phyloP scores from a whole-genome alignment of 2,888 invertebrate species.

The Sesia bembeciformis region DNA sequence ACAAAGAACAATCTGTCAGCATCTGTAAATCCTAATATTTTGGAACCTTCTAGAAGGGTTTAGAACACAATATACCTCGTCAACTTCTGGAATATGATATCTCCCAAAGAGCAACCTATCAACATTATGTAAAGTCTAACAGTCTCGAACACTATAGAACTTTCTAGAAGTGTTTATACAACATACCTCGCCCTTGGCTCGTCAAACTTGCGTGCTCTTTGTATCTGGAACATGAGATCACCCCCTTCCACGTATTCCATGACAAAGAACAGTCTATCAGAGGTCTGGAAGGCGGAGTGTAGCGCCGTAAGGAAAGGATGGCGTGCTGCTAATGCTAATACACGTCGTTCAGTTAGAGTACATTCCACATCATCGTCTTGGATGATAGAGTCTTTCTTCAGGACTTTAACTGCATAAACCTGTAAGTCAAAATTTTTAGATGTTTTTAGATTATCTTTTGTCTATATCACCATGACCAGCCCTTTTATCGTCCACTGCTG shows the following conservation, averaged over 20 bases:
- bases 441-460: too few species aligned
- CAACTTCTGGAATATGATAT: too few species aligned
- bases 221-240: slow-evolving; percentile 99
- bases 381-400: slow-evolving; percentile 98
- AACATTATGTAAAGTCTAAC: too few species aligned
- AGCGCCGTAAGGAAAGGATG: slow-evolving; percentile 98
- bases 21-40: too few species aligned
- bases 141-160: slow-evolving; percentile 22
- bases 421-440: slow-evolving; percentile 15
- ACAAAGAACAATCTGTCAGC: too few species aligned
- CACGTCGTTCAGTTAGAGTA: slow-evolving; percentile 98
- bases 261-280: slow-evolving; percentile 97
- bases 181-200: slow-evolving; percentile 90
- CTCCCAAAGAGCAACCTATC: too few species aligned
- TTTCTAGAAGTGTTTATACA: too few species aligned
- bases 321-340: slow-evolving; percentile 95
- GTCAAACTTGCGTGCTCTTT: slow-evolving; percentile 97
- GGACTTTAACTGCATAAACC: slow-evolving; percentile 89
- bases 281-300: slow-evolving; percentile 97
- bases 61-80: too few species aligned
- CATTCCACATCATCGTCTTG: slow-evolving; percentile 99
- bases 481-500: too few species aligned
- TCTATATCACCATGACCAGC: too few species aligned
- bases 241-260: slow-evolving; percentile 99
- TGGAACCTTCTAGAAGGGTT: too few species aligned